Evolutionary conservation across 1,140 invertebrate genomes (phyloP), one percentile per base, ranked within the genome.

Genomic region (Pogonomyrmex barbatus): DNA sequence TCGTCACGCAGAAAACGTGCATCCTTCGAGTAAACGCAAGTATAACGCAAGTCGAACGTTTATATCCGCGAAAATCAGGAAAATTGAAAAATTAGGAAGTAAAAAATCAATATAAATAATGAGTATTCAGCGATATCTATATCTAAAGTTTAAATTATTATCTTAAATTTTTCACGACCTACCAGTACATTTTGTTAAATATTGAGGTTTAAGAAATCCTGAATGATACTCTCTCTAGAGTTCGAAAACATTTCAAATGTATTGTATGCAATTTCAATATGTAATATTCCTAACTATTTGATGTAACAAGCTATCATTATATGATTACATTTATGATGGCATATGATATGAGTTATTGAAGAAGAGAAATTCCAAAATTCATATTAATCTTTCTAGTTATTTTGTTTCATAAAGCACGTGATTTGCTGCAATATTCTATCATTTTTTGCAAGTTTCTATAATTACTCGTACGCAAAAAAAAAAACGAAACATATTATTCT

Each of bases 1-100:
- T 42, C 54, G 79, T 87, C 67, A 87, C 84, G 84, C 84, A 86
- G 76, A 86, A 86, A 54, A 86, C 54, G 65, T 67, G 42, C 81
- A 54, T 33, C 45, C 50, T 85, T 65, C 30, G 67, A 47, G n/a
- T 82, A 73, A 33, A 24, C 9, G 14, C n/a, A n/a, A 75, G 30
- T 47, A 36, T 36, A 60, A 17, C 47, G 50, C 56, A 36, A 10
- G n/a, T 10, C 17, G 14, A 39, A 56, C 4, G 4, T 67, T 58
- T 75, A 24, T 39, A 36, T 4, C 30, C 14, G 45, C 6, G 47
- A 12, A 54, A 42, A 30, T 56, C 39, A 45, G 9, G 14, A 54
- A 33, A 54, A 54, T 10, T 68, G 9, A 10, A 47, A 77, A 77
- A 45, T 77, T 24, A 24, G 24, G 24, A 24, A 24, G 24, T 24